Conservation (phyloP, 2,888 invertebrate species). For the Macrostomum cliftonense region DNA sequence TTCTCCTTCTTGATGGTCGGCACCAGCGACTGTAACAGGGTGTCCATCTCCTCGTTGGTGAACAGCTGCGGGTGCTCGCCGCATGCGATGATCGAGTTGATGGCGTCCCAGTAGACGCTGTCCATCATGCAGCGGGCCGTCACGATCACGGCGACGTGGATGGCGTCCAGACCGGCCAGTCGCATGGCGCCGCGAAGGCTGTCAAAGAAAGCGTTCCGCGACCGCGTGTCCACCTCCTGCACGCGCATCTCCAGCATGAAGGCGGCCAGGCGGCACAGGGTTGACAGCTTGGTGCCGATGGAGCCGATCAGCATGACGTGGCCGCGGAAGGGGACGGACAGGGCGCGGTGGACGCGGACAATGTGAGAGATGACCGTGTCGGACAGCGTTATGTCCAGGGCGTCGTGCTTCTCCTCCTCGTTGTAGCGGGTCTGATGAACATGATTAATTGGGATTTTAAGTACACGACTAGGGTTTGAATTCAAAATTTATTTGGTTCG, state of each 20-base stretch:
- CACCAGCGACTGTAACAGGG: slow-evolving; percentile 22
- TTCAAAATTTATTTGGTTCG: not conserved
- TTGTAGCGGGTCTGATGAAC: slow-evolving; percentile 31
- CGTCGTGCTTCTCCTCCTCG: slow-evolving; percentile 33
- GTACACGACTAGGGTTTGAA: slow-evolving; percentile 1
- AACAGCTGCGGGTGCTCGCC: slow-evolving; percentile 36
- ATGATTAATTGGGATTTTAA: too few species aligned
- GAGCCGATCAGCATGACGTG: slow-evolving; percentile 33
- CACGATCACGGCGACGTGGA: slow-evolving; percentile 30
- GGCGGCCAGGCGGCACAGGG: slow-evolving; percentile 31
- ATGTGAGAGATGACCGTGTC: slow-evolving; percentile 31
- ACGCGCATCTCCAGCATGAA: slow-evolving; percentile 34
- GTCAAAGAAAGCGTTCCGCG: slow-evolving; percentile 34
- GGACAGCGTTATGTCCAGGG: slow-evolving; percentile 31
- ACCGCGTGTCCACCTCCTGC: slow-evolving; percentile 29
- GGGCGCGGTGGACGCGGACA: slow-evolving; percentile 29
- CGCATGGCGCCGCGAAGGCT: slow-evolving; percentile 35
- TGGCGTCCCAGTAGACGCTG: slow-evolving; percentile 31
- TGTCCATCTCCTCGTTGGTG: slow-evolving; percentile 37
- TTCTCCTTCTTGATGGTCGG: slow-evolving; percentile 27
- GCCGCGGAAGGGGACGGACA: slow-evolving; percentile 34
- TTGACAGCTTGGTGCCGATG: slow-evolving; percentile 31
- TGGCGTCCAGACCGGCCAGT: slow-evolving; percentile 33
- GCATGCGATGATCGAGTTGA: slow-evolving; percentile 33
- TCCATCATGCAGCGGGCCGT: slow-evolving; percentile 30